A percentile compares a stretch with the other conserved stretches of the same genome.
These are phyloP conservation scores for Oscheius sp. DNA, from an alignment of 2,888 invertebrate genomes.

Conservation along the genomic window DNA sequence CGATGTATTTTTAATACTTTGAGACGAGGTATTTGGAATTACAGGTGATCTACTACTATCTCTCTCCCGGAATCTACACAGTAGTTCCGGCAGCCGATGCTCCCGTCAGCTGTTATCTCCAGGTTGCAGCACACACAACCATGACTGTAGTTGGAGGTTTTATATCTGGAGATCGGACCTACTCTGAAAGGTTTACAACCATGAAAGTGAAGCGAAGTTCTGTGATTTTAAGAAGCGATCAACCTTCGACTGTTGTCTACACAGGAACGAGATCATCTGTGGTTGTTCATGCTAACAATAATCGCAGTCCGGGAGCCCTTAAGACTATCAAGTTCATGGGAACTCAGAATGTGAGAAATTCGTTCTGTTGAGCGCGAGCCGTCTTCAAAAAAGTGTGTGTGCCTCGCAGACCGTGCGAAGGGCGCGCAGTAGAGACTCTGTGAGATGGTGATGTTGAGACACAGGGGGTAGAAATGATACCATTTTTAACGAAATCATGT, in stretches of 20 bases:
- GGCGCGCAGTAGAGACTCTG: too few relatives aligned
- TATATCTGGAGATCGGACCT: conserved; percentile 38
- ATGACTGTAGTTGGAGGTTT: conserved; percentile 54
- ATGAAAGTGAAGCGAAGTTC: too few relatives aligned
- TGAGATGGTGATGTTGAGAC: background rate
- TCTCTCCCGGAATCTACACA: conserved; percentile 49
- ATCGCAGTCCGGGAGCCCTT: conserved; percentile 18
- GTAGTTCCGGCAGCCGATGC: conserved; percentile 49
- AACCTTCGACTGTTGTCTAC: conserved; percentile 38
- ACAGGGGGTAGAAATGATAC: background rate
- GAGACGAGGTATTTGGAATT: background rate
- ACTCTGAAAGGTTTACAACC: conserved; percentile 15
- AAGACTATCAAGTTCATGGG: conserved; percentile 42
- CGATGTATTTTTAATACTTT: conserved; percentile 1
- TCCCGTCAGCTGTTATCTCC: conserved; percentile 45
- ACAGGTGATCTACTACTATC: conserved; percentile 28
- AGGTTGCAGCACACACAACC: conserved; percentile 40
- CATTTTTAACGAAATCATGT: background rate
- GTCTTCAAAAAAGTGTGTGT: too few relatives aligned
- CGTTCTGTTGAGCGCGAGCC: background rate
- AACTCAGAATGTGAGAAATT: conserved; percentile 39
- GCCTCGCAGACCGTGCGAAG: too few relatives aligned
- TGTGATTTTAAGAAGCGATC: conserved; percentile 45
- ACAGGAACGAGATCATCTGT: background rate
- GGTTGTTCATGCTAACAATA: conserved; percentile 24